Evolutionary conservation across 2,888 invertebrate genomes (phyloP).

Genomic region (Ormyrus labotus): DNA sequence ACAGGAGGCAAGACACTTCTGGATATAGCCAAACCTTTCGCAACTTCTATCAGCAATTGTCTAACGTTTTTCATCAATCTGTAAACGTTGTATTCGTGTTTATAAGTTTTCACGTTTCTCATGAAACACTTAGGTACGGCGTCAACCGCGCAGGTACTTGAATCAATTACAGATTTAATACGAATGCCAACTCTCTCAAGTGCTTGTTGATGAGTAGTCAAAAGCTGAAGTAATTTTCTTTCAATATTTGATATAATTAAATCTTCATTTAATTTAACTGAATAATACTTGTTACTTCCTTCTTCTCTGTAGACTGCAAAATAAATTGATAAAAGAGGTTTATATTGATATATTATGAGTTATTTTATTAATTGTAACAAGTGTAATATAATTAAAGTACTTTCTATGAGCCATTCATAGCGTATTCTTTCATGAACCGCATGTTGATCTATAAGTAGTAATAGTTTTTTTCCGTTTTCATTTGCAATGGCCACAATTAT

Average conservation of each 20-base stretch:
- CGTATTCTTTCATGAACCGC: conserved; percentile 90
- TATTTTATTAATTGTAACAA: conserved; percentile 2
- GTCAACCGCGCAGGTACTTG: conserved; percentile 72
- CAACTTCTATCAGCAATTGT: conserved; percentile 79
- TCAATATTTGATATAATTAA: conserved; percentile 64
- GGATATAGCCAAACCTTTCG: conserved; percentile 77
- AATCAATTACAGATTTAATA: conserved; percentile 72
- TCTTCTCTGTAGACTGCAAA: conserved; percentile 76
- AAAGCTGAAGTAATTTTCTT: conserved; percentile 54
- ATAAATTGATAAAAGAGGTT: background rate
- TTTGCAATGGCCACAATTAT: conserved; percentile 80
- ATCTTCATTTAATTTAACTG: conserved; percentile 63
- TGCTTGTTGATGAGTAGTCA: conserved; percentile 71
- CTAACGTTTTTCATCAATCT: conserved; percentile 71
- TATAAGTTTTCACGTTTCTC: conserved; percentile 67
- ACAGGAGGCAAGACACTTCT: conserved; percentile 77
- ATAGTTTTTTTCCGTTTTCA: conserved; percentile 74
- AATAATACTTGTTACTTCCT: conserved; percentile 65
- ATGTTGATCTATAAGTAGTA: conserved; percentile 90
- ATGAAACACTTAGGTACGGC: conserved; percentile 82
- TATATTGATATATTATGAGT: conserved; percentile 9
- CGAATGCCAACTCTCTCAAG: conserved; percentile 80
- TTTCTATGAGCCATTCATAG: conserved; percentile 82
- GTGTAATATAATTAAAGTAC: conserved; percentile 71
- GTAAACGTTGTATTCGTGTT: conserved; percentile 31